Conservation (phyloP, 2,888 invertebrate species). For the Erebia aethiops region DNA sequence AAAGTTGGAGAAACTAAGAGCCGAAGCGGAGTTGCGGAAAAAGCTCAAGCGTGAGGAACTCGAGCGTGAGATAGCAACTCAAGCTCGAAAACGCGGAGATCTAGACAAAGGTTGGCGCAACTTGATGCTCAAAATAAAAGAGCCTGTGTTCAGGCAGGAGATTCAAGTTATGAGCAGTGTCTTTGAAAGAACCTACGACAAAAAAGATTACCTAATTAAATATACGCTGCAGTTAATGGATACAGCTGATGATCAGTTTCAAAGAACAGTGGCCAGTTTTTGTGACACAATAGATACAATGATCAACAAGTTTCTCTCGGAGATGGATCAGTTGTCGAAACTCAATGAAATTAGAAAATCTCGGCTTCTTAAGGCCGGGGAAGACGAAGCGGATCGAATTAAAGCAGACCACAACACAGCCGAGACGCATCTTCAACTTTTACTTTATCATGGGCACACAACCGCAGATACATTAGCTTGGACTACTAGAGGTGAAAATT, state of each 20-base stretch:
- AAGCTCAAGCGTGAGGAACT: conserved; percentile 62
- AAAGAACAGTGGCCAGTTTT: conserved; percentile 85
- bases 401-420: conserved; percentile 62
- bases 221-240: conserved; percentile 82
- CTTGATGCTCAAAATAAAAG: conserved; percentile 71
- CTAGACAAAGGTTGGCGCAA: conserved; percentile 67
- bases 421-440: conserved; percentile 70
- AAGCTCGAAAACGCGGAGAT: conserved; percentile 55
- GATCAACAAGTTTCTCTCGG: conserved; percentile 74
- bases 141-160: conserved; percentile 68
- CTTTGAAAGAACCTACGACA: conserved; percentile 81
- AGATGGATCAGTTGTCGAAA: conserved; percentile 61
- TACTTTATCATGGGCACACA: conserved; percentile 65
- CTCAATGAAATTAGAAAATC: conserved; percentile 59
- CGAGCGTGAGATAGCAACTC: conserved; percentile 63
- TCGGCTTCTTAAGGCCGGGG: conserved; percentile 54
- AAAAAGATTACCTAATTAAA: conserved; percentile 84
- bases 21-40: conserved; percentile 56
- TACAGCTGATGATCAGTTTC: conserved; percentile 85
- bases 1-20: conserved; percentile 57
- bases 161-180: conserved; percentile 71
- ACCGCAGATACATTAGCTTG: conserved; percentile 64
- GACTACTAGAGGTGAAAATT: conserved; percentile 69
- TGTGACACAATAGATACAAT: conserved; percentile 84
- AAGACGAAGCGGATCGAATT: conserved; percentile 54